Evolutionary conservation across 2,113 vertebrate genomes (phyloP).

Genomic region (Laticauda colubrina): DNA sequence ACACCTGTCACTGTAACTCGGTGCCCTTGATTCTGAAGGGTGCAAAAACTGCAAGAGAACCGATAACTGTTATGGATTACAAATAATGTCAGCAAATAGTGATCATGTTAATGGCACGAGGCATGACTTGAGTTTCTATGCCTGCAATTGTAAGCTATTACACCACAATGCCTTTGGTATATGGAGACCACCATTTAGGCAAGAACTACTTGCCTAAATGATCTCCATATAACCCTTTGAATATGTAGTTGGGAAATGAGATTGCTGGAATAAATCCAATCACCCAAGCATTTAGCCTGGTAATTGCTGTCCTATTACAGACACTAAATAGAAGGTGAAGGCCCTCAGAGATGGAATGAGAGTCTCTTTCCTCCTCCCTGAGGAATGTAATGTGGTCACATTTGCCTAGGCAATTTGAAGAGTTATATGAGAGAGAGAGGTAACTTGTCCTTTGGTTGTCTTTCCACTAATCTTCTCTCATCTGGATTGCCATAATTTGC

Average conservation of each 20-base stretch:
- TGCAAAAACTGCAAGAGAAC: constrained; percentile 38
- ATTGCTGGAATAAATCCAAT: neutral
- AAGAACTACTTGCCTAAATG: neutral
- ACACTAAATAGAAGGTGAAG: neutral
- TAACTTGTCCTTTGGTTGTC: neutral
- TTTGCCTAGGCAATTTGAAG: neutral
- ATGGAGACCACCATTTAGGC: neutral
- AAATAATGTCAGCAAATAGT: constrained; percentile 43
- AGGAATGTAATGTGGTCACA: neutral
- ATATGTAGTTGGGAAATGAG: neutral
- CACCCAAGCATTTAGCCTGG: neutral
- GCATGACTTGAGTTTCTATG: constrained; percentile 42
- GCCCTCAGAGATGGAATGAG: neutral
- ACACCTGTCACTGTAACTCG: constrained; percentile 36
- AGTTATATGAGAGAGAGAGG: neutral
- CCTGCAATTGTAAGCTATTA: constrained; percentile 38
- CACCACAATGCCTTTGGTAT: neutral
- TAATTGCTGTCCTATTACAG: neutral
- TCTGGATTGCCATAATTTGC: neutral
- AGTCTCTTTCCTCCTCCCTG: neutral
- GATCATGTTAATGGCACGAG: constrained; percentile 43
- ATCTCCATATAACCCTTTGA: neutral
- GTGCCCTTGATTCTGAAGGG: constrained; percentile 37
- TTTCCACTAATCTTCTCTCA: neutral
- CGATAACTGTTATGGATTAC: constrained; percentile 33